phyloP scores from a whole-genome alignment of 2,888 invertebrate genomes.

The Rhingia campestris region DNA sequence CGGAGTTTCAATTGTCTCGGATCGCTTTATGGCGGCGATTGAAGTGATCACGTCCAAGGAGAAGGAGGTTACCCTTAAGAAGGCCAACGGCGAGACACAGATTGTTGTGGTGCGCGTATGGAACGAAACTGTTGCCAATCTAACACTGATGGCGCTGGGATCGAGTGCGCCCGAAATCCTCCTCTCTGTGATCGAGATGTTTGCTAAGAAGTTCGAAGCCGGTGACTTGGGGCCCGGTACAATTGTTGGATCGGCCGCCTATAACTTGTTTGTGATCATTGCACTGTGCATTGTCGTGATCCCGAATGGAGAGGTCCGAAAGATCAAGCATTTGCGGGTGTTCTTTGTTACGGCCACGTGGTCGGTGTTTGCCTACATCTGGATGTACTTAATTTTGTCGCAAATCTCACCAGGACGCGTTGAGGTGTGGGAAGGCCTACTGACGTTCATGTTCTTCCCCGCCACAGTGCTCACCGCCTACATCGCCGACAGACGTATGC shows the following conservation, averaged over 20 bases:
- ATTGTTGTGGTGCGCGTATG: constrained; percentile 96
- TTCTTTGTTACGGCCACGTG: constrained; percentile 99
- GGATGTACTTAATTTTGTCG: constrained; percentile 97
- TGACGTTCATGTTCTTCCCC: constrained; percentile 98
- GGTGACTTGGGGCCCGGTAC: constrained; percentile 99
- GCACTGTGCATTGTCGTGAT: constrained; percentile 96
- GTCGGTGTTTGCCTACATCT: constrained; percentile 99
- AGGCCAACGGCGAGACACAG: constrained; percentile 93
- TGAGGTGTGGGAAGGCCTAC: constrained; percentile 98
- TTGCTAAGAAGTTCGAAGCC: constrained; percentile 96
- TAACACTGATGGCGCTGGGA: constrained; percentile 99
- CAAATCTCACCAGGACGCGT: constrained; percentile 93
- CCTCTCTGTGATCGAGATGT: constrained; percentile 98
- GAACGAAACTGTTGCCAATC: constrained; percentile 99
- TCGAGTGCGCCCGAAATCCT: constrained; percentile 99
- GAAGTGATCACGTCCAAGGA: constrained; percentile 99
- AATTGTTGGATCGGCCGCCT: constrained; percentile 99
- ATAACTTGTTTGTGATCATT: constrained; percentile 98
- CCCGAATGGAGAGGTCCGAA: constrained; percentile 94
- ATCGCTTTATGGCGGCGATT: constrained; percentile 99
- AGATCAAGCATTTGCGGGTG: constrained; percentile 97
- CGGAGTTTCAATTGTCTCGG: constrained; percentile 99
- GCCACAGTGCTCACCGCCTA: constrained; percentile 97
- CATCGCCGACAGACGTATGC: constrained; percentile 94
- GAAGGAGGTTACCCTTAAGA: constrained; percentile 95